Evolutionary conservation across 2,113 vertebrate species (phyloP).

Genomic region (Pardalotus punctatus): DNA sequence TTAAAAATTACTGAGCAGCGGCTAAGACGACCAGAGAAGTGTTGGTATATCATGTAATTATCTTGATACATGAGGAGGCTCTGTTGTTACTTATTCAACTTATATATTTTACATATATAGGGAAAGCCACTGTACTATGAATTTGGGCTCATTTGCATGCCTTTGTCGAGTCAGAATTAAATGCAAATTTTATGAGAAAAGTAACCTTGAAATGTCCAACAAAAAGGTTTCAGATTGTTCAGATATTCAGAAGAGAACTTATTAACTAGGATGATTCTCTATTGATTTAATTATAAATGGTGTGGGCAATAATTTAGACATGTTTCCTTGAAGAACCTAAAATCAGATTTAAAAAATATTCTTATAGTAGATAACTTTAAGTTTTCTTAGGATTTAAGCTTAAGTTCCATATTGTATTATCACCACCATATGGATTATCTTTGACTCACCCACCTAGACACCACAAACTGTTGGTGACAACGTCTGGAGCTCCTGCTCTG

Average conservation of each 20-base stretch:
- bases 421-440: conserved; percentile 31
- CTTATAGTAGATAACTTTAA: background rate
- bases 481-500: background rate
- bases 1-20: conserved; percentile 6
- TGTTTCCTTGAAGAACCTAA: background rate
- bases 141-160: background rate
- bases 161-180: background rate
- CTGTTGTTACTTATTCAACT: background rate
- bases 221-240: background rate
- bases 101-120: background rate
- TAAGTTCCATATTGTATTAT: conserved; percentile 27
- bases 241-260: background rate
- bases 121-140: background rate
- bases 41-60: background rate
- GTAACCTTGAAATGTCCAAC: background rate
- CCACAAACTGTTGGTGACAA: conserved; percentile 10
- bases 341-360: background rate
- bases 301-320: background rate
- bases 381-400: conserved; percentile 6
- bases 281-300: conserved; percentile 2
- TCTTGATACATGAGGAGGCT: background rate
- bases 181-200: conserved; percentile 1
- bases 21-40: background rate
- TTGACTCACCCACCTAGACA: conserved; percentile 23
- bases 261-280: background rate